Base-by-base conservation (phyloP, 2,797 vertebrate species). In the Salarias fasciatus region DNA sequence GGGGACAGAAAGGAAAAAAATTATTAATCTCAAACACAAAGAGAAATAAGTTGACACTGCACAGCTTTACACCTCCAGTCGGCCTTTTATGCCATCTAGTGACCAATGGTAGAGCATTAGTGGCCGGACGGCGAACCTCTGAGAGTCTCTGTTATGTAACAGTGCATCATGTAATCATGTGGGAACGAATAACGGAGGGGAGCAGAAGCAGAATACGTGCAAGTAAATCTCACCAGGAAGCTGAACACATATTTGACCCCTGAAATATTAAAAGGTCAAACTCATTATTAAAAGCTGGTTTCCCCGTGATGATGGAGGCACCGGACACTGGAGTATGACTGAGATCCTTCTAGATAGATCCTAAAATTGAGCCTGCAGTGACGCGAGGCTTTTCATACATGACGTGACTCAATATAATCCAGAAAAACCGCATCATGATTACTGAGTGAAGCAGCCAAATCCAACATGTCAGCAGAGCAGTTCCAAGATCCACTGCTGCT, bases 31-130 rank as follows among this genome's bases (percentile, higher is more conserved):
- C 50, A 5, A 3, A 29, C 28, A 24, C 8, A 35, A n/a, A n/a
- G n/a, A n/a, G n/a, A n/a, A n/a, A n/a, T 35, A 35, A 35, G 9
- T 1, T 38, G 4, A 38, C 4, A 0, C 42, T 24, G 29, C n/a
- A 14, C 9, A 40, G 31, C 38, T 44, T 51, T 12, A 24, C 1
- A 53, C 11, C 5, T 42, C 1, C 8, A 7, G 13, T 70, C 49
- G 12, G 9, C 12, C 12, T 70, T 56, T n/a, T 42, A 33, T 31
- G 60, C 75, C 85, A 60, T 60, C 84, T 76, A 62, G 82, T 85
- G 88, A 77, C 13, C 3, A 10, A 53, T 18, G 18, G 18, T 24
- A 24, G 18, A 24, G 18, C 18, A 2, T 24, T 24, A 24, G 18
- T 18, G 18, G 18, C 18, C 24, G 24, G 24, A 10, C 9, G 1